A percentile compares a stretch with the other conserved stretches of the same genome.
phyloP scores from a whole-genome alignment of 2,888 invertebrate species.

The Microplitis manilae region DNA sequence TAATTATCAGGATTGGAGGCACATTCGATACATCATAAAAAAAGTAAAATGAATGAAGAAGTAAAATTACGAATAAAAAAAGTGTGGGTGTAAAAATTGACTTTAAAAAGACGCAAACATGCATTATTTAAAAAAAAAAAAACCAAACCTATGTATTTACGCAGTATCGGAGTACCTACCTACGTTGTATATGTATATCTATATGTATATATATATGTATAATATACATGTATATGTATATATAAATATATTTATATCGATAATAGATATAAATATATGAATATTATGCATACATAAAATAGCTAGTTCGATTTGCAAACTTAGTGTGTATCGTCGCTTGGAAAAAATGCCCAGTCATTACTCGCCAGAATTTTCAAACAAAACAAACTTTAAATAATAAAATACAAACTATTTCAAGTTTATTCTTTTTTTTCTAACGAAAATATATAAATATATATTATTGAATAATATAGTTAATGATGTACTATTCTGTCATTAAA shows the following conservation, averaged over 20 bases:
- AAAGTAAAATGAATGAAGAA: constrained; percentile 27
- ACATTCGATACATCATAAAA: no score
- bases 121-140: constrained; percentile 54
- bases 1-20: no score
- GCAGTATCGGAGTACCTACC: constrained; percentile 64
- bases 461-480: no score
- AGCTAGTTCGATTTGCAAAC: constrained; percentile 70
- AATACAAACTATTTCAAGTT: constrained; percentile 63
- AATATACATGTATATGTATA: no score
- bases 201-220: no score
- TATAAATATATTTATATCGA: no score
- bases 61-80: constrained; percentile 31
- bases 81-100: constrained; percentile 42
- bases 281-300: constrained; percentile 61
- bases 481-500: no score
- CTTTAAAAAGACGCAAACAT: constrained; percentile 54
- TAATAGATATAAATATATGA: constrained; percentile 56
- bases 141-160: constrained; percentile 58
- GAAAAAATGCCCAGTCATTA: constrained; percentile 69
- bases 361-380: constrained; percentile 64
- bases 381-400: constrained; percentile 52
- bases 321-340: constrained; percentile 71
- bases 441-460: no score
- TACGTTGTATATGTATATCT: constrained; percentile 24
- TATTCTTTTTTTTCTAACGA: constrained; percentile 67